Percentiles rank a stretch among this genome's conserved stretches.
These are phyloP conservation scores for Neodontobutis hainanensis DNA, from an alignment of 2,113 vertebrate genomes.

Conservation along the genomic window DNA sequence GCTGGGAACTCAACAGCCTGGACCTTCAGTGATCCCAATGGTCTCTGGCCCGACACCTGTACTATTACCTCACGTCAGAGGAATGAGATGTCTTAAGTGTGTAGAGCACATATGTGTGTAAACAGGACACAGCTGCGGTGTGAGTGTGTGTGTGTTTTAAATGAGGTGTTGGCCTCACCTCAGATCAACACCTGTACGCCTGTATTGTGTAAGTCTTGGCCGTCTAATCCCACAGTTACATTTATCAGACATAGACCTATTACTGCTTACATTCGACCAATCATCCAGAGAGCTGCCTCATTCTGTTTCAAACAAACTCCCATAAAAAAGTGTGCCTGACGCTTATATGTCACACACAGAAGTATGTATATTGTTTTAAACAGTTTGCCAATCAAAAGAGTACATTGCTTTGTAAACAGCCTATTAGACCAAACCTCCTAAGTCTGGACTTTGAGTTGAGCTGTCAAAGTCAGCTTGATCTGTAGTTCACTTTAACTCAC, in stretches of 20 bases:
- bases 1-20: conserved; percentile 59
- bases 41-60: conserved; percentile 69
- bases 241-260: conserved; percentile 42
- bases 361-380: conserved; percentile 27
- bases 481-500: not conserved
- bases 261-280: conserved; percentile 27
- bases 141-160: conserved; percentile 27
- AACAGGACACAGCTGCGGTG: conserved; percentile 72
- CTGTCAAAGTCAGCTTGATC: not conserved
- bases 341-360: conserved; percentile 10
- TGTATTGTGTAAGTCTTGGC: conserved; percentile 18
- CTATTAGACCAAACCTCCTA: not conserved
- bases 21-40: conserved; percentile 55
- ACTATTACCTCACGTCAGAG: conserved; percentile 65
- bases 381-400: conserved; percentile 1
- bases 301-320: conserved; percentile 19
- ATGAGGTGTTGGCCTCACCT: conserved; percentile 63
- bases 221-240: conserved; percentile 35
- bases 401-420: not conserved
- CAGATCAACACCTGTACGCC: conserved; percentile 51
- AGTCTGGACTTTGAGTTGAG: not conserved
- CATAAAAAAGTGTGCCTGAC: conserved; percentile 21
- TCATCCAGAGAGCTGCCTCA: conserved; percentile 1
- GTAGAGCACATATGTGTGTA: conserved; percentile 48
- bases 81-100: conserved; percentile 61